Conservation (phyloP, 1,140 invertebrate species). For the Brachionus rotundiformis region DNA sequence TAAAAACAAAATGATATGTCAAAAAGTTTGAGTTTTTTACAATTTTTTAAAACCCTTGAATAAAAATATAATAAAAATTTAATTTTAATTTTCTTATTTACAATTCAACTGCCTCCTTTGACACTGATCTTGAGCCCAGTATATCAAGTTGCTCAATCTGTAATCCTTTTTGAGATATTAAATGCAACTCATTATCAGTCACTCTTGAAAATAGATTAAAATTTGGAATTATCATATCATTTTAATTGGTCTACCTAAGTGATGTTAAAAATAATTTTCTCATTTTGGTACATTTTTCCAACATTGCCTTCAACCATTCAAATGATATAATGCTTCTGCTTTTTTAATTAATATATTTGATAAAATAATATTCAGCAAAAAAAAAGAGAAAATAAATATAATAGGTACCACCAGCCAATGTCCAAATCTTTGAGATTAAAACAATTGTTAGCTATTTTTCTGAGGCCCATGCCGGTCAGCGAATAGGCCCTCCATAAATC, state of each 20-base stretch:
- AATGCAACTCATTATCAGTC: neutral
- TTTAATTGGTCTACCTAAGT: neutral
- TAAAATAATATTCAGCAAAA: neutral
- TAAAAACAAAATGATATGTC: constrained; percentile 46
- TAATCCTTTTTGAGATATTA: constrained; percentile 9
- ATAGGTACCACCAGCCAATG: constrained; percentile 86
- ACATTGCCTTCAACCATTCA: neutral
- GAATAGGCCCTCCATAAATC: constrained; percentile 82
- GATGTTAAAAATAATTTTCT: constrained; percentile 40
- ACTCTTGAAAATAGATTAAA: neutral
- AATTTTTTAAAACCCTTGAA: neutral
- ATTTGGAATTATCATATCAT: constrained; percentile 8
- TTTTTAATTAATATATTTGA: too few relatives aligned
- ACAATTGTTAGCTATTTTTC: constrained; percentile 70
- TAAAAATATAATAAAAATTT: neutral
- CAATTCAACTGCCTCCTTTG: constrained; percentile 11
- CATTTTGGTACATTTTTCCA: neutral
- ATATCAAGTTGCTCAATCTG: constrained; percentile 33
- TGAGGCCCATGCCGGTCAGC: constrained; percentile 72
- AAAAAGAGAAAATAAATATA: constrained; percentile 54
- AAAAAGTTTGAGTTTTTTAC: constrained; percentile 3
- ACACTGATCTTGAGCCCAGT: constrained; percentile 31
- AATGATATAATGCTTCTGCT: neutral
- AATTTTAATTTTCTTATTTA: neutral
- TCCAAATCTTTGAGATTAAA: constrained; percentile 76